phyloP scores from a whole-genome alignment of 1,140 invertebrate species.

The Drosophila pandora region DNA sequence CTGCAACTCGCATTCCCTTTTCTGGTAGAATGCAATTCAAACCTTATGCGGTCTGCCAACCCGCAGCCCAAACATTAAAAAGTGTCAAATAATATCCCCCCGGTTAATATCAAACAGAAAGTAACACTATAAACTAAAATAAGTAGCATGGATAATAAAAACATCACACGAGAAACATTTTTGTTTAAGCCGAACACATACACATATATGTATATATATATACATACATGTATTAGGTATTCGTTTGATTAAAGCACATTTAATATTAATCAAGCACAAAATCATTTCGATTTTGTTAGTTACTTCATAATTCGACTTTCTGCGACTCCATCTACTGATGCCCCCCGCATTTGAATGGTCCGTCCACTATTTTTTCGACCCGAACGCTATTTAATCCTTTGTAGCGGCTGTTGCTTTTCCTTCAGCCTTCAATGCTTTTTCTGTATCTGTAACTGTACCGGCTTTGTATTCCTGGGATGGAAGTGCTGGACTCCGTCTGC shows the following conservation, averaged over 20 bases:
- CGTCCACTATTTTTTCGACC: constrained; percentile 39
- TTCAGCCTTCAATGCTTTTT: constrained; percentile 23
- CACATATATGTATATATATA: too few relatives aligned
- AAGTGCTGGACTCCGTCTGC: constrained; percentile 28
- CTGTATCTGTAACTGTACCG: constrained; percentile 49
- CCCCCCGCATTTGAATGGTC: neutral
- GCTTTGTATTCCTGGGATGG: constrained; percentile 47
- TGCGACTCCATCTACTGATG: neutral
- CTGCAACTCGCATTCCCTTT: constrained; percentile 28
- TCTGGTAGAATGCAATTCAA: constrained; percentile 26
- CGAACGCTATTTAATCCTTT: constrained; percentile 72
- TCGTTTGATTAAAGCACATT: too few relatives aligned
- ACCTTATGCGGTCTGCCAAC: constrained; percentile 22
- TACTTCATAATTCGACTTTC: neutral
- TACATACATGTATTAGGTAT: too few relatives aligned
- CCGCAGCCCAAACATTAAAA: neutral
- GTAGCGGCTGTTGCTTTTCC: constrained; percentile 62
- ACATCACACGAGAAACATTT: too few relatives aligned
- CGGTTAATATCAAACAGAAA: neutral
- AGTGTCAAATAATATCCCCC: neutral
- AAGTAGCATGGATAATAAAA: too few relatives aligned
- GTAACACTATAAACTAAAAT: too few relatives aligned
- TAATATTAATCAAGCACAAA: too few relatives aligned
- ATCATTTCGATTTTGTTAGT: neutral
- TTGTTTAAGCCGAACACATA: too few relatives aligned